Conservation (phyloP, 2,797 vertebrate genomes). For the Arctocebus calabarensis region DNA sequence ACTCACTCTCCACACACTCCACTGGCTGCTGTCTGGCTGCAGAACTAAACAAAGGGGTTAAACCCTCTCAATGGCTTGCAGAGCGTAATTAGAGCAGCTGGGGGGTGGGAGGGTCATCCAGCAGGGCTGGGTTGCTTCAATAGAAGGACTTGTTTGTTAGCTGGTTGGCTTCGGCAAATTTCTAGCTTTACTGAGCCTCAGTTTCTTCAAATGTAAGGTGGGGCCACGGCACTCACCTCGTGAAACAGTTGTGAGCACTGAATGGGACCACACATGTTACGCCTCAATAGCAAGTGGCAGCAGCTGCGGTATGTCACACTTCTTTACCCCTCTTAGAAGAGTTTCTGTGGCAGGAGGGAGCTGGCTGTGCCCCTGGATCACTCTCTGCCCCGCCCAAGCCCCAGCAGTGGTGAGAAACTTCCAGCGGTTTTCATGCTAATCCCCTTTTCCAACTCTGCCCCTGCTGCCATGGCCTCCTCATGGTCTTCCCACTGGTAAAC, state of each 20-base stretch:
- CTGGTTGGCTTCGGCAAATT: neutral
- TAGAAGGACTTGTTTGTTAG: neutral
- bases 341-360: neutral
- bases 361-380: neutral
- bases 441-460: neutral
- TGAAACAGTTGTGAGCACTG: neutral
- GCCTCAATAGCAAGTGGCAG: neutral
- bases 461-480: neutral
- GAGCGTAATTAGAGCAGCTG: neutral
- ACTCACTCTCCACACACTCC: neutral
- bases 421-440: neutral
- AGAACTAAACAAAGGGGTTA: neutral
- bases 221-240: rapidly evolving
- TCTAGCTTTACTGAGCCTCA: neutral
- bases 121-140: neutral
- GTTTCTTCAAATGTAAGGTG: neutral
- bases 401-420: neutral
- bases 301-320: neutral
- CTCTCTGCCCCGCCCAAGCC: neutral
- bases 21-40: neutral
- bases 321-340: neutral
- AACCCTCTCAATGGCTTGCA: neutral
- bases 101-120: too few species aligned
- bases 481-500: neutral
- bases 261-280: rapidly evolving